Conservation (phyloP, 2,888 invertebrate genomes). For the Andrena bucephala region DNA sequence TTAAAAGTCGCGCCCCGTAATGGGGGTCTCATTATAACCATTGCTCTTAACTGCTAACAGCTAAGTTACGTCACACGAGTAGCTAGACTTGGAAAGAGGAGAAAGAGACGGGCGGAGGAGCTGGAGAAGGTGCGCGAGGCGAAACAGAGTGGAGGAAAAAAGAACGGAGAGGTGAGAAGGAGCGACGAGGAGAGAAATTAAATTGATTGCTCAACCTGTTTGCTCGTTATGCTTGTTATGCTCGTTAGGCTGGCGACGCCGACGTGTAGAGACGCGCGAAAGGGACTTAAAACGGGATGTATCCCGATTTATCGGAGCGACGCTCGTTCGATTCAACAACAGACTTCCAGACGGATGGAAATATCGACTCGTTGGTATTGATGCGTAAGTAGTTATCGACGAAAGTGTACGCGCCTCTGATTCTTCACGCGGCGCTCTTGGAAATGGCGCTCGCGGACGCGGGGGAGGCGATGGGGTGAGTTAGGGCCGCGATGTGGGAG, state of each 20-base stretch:
- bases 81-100: slow-evolving; percentile 23
- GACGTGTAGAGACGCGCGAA: slow-evolving; percentile 49
- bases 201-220: slow-evolving; percentile 78
- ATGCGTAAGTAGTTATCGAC: slow-evolving; percentile 16
- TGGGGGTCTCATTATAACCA: slow-evolving; percentile 79
- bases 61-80: slow-evolving; percentile 61
- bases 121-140: not conserved
- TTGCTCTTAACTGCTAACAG: slow-evolving; percentile 75
- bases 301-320: slow-evolving; percentile 39
- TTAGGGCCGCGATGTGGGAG: slow-evolving; percentile 35
- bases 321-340: slow-evolving; percentile 2
- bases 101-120: not conserved
- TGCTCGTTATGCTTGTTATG: slow-evolving; percentile 62
- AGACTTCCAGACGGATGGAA: slow-evolving; percentile 17
- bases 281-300: slow-evolving; percentile 51
- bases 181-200: slow-evolving; percentile 67
- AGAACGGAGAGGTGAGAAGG: not conserved
- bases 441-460: slow-evolving; percentile 9
- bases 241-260: slow-evolving; percentile 32
- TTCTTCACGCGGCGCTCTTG: slow-evolving; percentile 1
- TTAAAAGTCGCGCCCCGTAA: slow-evolving; percentile 78
- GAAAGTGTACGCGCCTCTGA: not conserved
- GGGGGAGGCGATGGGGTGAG: slow-evolving; percentile 32
- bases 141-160: not conserved
- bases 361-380: slow-evolving; percentile 27